Base-by-base conservation (phyloP, 2,888 invertebrate genomes). In the Mimachlamys varia region DNA sequence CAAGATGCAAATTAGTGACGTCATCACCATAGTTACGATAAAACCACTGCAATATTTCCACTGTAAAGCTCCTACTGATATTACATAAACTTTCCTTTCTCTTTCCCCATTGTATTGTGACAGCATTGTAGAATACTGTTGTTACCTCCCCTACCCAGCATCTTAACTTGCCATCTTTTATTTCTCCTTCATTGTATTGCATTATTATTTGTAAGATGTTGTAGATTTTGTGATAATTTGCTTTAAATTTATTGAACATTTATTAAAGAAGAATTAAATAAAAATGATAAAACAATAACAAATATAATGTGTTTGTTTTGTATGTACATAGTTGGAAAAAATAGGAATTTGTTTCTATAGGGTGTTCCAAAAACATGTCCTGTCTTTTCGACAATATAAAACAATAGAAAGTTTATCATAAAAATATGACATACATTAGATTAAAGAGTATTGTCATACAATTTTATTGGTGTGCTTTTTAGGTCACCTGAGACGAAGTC, bases 151-250 rank as follows among this genome's bases (percentile, higher is more conserved):
- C 2, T 76, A 22, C 7, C 62, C 62, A 62, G 62, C 76, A 76
- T 76, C 76, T 33, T 76, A 27, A 27, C 76, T 76, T 76, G 76
- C 76, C 76, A 76, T 76, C 27, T 19, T 58, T n/a, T 58, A 58
- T 58, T 76, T 33, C 76, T 22, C 33, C 62, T 62, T 1, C 22
- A 7, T 2, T 62, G 62, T 62, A 62, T 15, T 33, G 33, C 33
- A 76, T 76, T 76, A 76, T 33, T 76, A 76, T 76, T 76, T 27
- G 76, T 76, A 76, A 76, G 27, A 27, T 76, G 62, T 62, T 62
- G 76, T 76, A 76, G 76, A 76, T 76, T 76, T 76, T 76, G 76
- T 76, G 76, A 76, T 76, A 76, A 76, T 76, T 76, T 76, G 76
- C 76, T 76, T 76, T 76, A 76, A 76, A 76, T 76, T 76, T 76